Base-by-base conservation (phyloP, 1,140 invertebrate species). In the Potamilus streckersoni region DNA sequence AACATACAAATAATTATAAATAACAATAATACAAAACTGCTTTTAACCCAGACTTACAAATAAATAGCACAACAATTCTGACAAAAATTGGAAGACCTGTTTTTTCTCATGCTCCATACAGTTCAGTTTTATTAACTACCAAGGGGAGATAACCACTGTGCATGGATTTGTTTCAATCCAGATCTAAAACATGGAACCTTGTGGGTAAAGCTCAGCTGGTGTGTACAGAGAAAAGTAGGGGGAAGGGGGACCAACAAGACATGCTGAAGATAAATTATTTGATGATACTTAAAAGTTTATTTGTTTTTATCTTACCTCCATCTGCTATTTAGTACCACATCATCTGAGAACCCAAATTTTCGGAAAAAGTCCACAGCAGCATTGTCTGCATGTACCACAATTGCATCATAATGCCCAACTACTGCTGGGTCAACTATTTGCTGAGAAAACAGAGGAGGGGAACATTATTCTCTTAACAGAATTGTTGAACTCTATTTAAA, bases 371-470 rank as follows among this genome's bases (percentile, higher is more conserved):
- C 83, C 17, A 87, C 78, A 60, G 89, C 87, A 27, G 82, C 81
- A 76, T 88, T 86, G 73, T 90, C 89, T 58, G 89, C 89, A 79
- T 90, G 88, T 1, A 90, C 88, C 15, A 90, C 89, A 5, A 90
- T 76, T 27, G 90, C 90, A 79, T 90, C 90, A 81, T 89, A 90
- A 27, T 86, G 85, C 16, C 90, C 90, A 15, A 89, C 87, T 23
- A 90, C 83, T 57, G 83, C 81, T 12, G 89, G 87, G 38, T 87
- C 88, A 69, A 90, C 84, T 20, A 90, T 71, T 86, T 89, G 88
- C 90, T 91, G 80, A 19, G 85, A 81, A 31, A 76, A 74, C 20
- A 8, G 19, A 62, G 23, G 6, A 62, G 19, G 6, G 60, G 60
- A 8, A 12, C 60, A 8, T 62, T 23, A n/a, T 62, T 49, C 11